These are phyloP conservation scores for Lithophane leautieri DNA, from an alignment of 2,888 invertebrate species.

Conservation along the genomic window DNA sequence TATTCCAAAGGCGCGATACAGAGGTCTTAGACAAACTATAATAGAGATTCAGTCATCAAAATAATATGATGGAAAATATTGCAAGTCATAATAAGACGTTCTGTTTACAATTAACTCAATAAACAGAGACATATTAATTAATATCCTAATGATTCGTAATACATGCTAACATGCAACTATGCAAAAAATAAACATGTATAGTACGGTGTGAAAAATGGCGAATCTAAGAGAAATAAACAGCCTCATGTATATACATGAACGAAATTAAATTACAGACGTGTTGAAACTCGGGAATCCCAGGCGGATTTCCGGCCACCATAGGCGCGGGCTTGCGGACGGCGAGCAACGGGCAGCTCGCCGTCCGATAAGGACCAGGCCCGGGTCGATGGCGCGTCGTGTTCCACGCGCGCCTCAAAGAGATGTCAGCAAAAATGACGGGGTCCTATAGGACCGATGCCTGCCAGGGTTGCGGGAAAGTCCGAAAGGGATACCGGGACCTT, in stretches of 20 bases:
- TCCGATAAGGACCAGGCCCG: no score
- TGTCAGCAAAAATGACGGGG: no score
- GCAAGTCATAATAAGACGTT: not conserved
- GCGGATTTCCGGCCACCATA: no score
- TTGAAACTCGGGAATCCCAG: no score
- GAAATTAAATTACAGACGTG: slow-evolving; percentile 44
- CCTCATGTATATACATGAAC: slow-evolving; percentile 47
- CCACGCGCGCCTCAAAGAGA: no score
- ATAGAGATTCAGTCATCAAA: not conserved
- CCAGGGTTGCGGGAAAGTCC: no score
- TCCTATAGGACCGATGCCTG: no score
- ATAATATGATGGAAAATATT: not conserved
- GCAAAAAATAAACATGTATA: slow-evolving; percentile 36
- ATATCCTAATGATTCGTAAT: slow-evolving; percentile 44
- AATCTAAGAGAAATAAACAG: slow-evolving; percentile 29
- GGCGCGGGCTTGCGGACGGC: no score
- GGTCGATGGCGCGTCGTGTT: no score
- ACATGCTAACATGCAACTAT: slow-evolving; percentile 41
- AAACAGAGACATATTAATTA: slow-evolving; percentile 38
- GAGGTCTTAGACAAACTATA: not conserved
- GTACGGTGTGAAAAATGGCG: slow-evolving; percentile 49
- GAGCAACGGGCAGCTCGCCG: no score
- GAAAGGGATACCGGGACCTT: no score
- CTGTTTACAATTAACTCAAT: slow-evolving; percentile 25
- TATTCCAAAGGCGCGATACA: no score